Percentiles rank a stretch among this genome's conserved stretches.
Evolutionary conservation across 1,140 invertebrate genomes (phyloP).

Genomic region (Pollicipes pollicipes): DNA sequence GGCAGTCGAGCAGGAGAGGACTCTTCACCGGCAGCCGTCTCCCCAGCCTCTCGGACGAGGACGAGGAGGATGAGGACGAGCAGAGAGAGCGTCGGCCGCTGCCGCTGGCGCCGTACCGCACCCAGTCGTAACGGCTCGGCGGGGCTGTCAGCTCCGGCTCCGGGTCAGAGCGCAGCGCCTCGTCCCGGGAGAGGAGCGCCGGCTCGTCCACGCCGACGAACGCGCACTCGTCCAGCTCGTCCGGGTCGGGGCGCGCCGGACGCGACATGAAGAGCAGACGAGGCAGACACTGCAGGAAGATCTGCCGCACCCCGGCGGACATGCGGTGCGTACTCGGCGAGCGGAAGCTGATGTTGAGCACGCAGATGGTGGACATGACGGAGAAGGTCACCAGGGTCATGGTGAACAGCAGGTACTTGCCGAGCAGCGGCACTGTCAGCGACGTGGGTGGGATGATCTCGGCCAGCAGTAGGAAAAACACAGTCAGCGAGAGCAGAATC

Average conservation of each 20-base stretch:
- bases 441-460: slow-evolving; percentile 99
- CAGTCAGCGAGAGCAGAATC: slow-evolving; percentile 92
- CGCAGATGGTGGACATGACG: slow-evolving; percentile 92
- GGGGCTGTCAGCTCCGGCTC: slow-evolving; percentile 17
- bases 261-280: slow-evolving; percentile 52
- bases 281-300: slow-evolving; percentile 42
- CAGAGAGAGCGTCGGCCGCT: no score
- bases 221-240: slow-evolving; percentile 19
- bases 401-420: slow-evolving; percentile 96
- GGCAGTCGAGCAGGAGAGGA: slow-evolving; percentile 15
- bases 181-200: slow-evolving; percentile 14
- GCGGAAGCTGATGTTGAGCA: slow-evolving; percentile 96
- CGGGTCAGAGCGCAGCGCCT: no score
- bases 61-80: no score
- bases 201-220: slow-evolving; percentile 11
- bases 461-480: slow-evolving; percentile 93
- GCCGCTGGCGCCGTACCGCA: slow-evolving; percentile 25
- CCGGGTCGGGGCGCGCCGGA: slow-evolving; percentile 32
- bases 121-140: slow-evolving; percentile 16
- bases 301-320: slow-evolving; percentile 69
- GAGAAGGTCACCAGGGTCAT: slow-evolving; percentile 97
- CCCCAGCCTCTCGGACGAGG: no score
- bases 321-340: slow-evolving; percentile 89
- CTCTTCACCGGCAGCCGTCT: no score
- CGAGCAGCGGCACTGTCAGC: slow-evolving; percentile 85